phyloP scores from a whole-genome alignment of 2,797 vertebrate genomes.

The Danio choprae region DNA sequence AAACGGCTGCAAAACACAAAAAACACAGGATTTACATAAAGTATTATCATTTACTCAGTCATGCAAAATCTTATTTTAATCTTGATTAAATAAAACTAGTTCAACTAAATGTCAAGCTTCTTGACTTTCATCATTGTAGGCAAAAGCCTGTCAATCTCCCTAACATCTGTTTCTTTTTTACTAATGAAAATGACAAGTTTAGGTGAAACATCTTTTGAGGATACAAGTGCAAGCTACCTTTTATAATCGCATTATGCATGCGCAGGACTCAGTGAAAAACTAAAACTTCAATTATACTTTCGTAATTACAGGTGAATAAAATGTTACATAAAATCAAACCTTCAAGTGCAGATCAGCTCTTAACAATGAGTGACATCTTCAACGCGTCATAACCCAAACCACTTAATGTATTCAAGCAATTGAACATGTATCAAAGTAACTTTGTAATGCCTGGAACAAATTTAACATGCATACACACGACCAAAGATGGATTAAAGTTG shows the following conservation, averaged over 20 bases:
- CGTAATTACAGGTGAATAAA: background rate
- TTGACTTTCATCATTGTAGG: background rate
- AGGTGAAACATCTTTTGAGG: background rate
- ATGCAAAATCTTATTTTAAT: background rate
- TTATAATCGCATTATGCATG: background rate
- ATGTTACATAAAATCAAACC: background rate
- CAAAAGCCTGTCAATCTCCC: background rate
- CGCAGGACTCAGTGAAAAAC: background rate
- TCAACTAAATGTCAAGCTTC: background rate
- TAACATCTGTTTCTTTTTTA: background rate
- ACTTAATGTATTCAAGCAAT: background rate
- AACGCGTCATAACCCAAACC: background rate
- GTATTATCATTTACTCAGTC: no score
- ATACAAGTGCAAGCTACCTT: background rate
- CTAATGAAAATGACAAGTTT: background rate
- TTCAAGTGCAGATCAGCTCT: background rate
- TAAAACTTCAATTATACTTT: background rate
- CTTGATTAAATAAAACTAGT: background rate
- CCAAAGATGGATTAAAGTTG: constrained; percentile 1
- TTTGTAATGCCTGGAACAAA: background rate
- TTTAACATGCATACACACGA: background rate
- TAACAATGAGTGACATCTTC: background rate
- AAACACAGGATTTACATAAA: background rate
- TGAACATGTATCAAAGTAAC: background rate
- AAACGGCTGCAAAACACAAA: constrained; percentile 72